Base-by-base conservation (phyloP, 2,797 vertebrate species). In the Pseudochromis fuscus region DNA sequence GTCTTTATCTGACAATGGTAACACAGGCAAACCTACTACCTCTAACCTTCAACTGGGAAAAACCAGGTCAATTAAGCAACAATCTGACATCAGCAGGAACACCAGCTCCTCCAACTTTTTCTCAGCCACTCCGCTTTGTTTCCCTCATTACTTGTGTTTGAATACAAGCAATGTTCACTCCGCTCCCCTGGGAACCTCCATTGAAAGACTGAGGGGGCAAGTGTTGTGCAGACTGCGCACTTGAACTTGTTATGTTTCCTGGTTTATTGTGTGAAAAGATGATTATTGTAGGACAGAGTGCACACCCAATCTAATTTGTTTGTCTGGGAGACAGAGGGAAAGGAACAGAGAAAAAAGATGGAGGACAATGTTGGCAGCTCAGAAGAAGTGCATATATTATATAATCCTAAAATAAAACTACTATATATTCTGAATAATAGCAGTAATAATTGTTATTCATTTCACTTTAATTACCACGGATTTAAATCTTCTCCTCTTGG, bases 211-310 rank as follows among this genome's bases (percentile, higher is more conserved):
- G 55, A 73, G 62, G 61, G 61, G 65, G 59, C 57, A 72, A 85
- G 64, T 46, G 80, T 35, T 73, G 52, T 63, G 63, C 63, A 60
- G 55, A 38, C 56, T 37, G 44, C 75, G 64, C 69, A 80, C 80
- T 81, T 74, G 63, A 82, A 86, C 69, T 82, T 87, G 79, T 83
- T 87, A 87, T 87, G n/a, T 86, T 86, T 62, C 75, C 28, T 1
- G 19, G 60, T 37, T 79, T 71, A 61, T 79, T 83, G 44, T 71
- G 21, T 1, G 0, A 55, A 48, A 67, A 66, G 73, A 67, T 75
- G 58, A 79, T 82, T 60, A 72, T 53, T 80, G 65, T 24, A 67
- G 67, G 57, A 61, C 40, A 31, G 74, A 52, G 48, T 55, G 50
- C 67, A 65, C 60, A 59, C 18, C 4, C 3, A 49, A 63, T 49